Evolutionary conservation across 1,140 invertebrate genomes (phyloP).

Genomic region (Drosophila auraria): DNA sequence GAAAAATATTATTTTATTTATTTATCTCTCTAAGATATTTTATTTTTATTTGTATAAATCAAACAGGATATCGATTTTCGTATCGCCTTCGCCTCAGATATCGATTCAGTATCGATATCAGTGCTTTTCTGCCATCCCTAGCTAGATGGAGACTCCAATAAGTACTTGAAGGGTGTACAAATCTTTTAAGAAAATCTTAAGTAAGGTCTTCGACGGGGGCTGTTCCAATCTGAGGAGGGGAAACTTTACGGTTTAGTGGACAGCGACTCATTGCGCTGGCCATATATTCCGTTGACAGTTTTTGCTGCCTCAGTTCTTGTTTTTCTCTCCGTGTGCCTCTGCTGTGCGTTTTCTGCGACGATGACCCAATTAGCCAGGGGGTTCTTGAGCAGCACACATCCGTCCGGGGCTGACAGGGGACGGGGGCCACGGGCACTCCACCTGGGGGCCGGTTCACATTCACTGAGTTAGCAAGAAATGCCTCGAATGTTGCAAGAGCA

Average conservation of each 20-base stretch:
- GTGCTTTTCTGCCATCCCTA: too few species aligned
- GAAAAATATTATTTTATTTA: too few species aligned
- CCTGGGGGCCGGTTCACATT: slow-evolving; percentile 51
- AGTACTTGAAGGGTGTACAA: too few species aligned
- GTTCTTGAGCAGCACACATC: slow-evolving; percentile 17
- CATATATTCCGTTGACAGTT: slow-evolving; percentile 21
- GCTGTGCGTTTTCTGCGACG: slow-evolving; percentile 46
- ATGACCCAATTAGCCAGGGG: slow-evolving; percentile 63
- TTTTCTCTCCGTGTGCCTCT: slow-evolving; percentile 1
- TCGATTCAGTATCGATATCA: too few species aligned
- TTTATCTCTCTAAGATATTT: too few species aligned
- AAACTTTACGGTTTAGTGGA: not conserved
- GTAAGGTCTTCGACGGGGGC: too few species aligned
- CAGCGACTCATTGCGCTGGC: not conserved
- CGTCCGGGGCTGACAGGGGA: not conserved
- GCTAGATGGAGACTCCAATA: too few species aligned
- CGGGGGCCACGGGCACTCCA: slow-evolving; percentile 8
- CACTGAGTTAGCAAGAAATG: slow-evolving; percentile 78
- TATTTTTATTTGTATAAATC: too few species aligned
- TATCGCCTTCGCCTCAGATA: too few species aligned
- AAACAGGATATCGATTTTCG: too few species aligned
- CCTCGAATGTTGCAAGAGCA: slow-evolving; percentile 71
- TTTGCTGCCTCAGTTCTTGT: slow-evolving; percentile 64
- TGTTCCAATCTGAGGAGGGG: not conserved
- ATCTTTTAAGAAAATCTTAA: too few species aligned